A percentile compares a stretch with the other conserved stretches of the same genome.
phyloP scores from a whole-genome alignment of 2,888 invertebrate species.

The Allolobophora icterica region DNA sequence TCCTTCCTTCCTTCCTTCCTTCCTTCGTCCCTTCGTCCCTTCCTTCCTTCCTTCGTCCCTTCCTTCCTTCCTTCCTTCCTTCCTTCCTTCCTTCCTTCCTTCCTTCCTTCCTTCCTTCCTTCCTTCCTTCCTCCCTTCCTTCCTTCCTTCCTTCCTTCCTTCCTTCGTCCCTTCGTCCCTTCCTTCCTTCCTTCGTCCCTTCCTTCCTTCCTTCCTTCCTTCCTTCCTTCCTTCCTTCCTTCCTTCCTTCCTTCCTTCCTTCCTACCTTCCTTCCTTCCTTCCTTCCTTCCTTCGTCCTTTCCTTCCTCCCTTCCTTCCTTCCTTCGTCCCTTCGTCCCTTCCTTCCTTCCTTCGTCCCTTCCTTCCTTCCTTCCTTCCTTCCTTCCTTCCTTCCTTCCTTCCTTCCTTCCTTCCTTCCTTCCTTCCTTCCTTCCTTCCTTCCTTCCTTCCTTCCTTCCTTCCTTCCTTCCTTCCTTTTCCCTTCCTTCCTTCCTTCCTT shows the following conservation, averaged over 20 bases:
- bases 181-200: no score
- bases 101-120: neutral
- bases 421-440: neutral
- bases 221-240: neutral
- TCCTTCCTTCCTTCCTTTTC: neutral
- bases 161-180: neutral
- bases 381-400: neutral
- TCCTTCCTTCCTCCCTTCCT: neutral
- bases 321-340: no score
- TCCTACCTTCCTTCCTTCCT: neutral
- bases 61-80: neutral
- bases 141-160: neutral
- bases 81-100: neutral
- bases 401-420: neutral
- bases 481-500: neutral
- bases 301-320: no score
- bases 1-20: neutral
- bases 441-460: neutral
- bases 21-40: neutral
- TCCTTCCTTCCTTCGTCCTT: neutral
- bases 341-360: neutral
- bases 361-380: neutral
- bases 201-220: neutral
- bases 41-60: neutral
- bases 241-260: neutral